These are phyloP conservation scores for Neodiprion lecontei DNA, from an alignment of 1,140 invertebrate genomes.

Conservation along the genomic window DNA sequence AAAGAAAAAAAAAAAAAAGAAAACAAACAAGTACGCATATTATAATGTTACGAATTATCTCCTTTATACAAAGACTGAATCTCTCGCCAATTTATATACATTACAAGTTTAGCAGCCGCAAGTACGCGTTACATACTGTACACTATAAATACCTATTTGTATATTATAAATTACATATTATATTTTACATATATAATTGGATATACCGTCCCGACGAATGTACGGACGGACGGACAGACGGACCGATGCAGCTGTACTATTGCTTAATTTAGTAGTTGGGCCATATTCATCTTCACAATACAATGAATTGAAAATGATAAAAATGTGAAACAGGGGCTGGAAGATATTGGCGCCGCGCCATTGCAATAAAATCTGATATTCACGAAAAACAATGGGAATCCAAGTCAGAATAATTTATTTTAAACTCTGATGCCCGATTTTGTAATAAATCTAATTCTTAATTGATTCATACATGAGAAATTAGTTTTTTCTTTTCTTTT, in stretches of 20 bases:
- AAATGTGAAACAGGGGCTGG: no score
- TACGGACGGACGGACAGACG: background rate
- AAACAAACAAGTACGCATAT: conserved; percentile 47
- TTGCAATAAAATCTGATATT: no score
- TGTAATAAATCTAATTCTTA: no score
- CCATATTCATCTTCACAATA: background rate
- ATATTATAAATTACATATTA: conserved; percentile 41
- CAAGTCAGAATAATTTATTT: no score
- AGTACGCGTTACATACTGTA: conserved; percentile 44
- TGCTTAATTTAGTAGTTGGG: conserved; percentile 44
- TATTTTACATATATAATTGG: conserved; percentile 42
- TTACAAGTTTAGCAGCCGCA: conserved; percentile 47
- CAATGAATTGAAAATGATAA: no score
- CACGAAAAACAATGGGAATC: no score
- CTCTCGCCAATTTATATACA: conserved; percentile 58
- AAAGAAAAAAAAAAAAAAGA: conserved; percentile 24
- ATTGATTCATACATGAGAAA: no score
- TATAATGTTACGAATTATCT: conserved; percentile 52
- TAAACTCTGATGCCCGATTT: no score
- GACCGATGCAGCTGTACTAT: conserved; percentile 27
- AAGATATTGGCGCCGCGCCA: no score
- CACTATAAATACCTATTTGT: conserved; percentile 44
- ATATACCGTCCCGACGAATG: conserved; percentile 30
- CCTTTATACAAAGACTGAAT: conserved; percentile 57
- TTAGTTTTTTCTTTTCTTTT: no score